Conservation (phyloP, 2,888 invertebrate genomes). For the Drosophila lacicola region DNA sequence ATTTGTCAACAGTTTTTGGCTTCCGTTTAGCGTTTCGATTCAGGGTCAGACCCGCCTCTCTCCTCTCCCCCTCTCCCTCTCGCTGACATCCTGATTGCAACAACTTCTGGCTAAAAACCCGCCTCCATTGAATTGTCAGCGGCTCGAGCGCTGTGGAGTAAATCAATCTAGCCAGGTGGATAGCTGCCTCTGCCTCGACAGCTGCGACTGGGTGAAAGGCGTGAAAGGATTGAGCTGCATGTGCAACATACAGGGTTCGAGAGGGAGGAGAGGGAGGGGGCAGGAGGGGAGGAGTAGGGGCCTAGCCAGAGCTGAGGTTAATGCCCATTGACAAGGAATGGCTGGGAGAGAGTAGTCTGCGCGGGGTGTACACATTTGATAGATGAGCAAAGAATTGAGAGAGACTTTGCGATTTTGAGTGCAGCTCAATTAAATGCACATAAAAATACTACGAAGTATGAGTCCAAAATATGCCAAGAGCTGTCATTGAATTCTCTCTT, state of each 20-base stretch:
- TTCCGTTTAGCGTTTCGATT: conserved; percentile 68
- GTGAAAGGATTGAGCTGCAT: conserved; percentile 71
- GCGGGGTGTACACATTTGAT: conserved; percentile 31
- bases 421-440: too few species aligned
- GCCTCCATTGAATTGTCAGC: conserved; percentile 70
- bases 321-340: conserved; percentile 47
- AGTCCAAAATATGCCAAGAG: too few species aligned
- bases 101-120: conserved; percentile 38
- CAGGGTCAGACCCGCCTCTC: conserved; percentile 65
- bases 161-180: conserved; percentile 61
- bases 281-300: background rate
- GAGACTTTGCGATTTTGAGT: background rate
- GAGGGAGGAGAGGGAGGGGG: conserved; percentile 7
- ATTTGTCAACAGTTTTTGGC: conserved; percentile 78
- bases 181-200: conserved; percentile 18
- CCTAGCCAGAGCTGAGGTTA: background rate
- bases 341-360: conserved; percentile 5
- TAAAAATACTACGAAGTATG: too few species aligned
- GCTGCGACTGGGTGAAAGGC: conserved; percentile 72
- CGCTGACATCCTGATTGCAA: conserved; percentile 53
- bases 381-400: conserved; percentile 30
- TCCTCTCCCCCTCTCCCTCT: background rate
- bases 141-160: conserved; percentile 40
- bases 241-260: background rate
- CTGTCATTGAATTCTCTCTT: too few species aligned